Conservation (phyloP, 1,140 invertebrate genomes). For the Lepidostoma basale region DNA sequence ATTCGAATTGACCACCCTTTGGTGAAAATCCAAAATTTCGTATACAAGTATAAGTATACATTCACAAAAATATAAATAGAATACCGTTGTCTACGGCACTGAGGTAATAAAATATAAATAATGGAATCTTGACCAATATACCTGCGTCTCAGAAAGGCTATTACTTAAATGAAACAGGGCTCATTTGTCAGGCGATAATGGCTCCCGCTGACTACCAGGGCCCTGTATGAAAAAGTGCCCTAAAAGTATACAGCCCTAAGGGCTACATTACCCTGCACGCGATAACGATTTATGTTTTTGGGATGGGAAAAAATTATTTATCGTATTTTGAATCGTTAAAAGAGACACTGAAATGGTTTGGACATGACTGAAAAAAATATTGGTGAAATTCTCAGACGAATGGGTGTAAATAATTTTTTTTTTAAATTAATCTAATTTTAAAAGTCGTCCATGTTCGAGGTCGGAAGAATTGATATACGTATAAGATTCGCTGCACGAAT, state of each 20-base stretch:
- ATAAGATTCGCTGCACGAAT: too few species aligned
- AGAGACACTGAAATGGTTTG: too few species aligned
- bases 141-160: constrained; percentile 35
- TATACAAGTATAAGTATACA: too few species aligned
- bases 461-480: too few species aligned
- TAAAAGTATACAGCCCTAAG: constrained; percentile 38
- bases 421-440: too few species aligned
- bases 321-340: neutral
- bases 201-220: constrained; percentile 43
- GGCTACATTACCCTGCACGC: constrained; percentile 40
- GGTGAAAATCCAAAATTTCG: too few species aligned
- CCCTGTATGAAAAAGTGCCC: constrained; percentile 33
- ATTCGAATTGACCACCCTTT: too few species aligned
- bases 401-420: too few species aligned
- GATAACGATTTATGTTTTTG: constrained; percentile 14
- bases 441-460: too few species aligned
- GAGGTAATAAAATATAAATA: constrained; percentile 32
- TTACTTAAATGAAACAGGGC: constrained; percentile 45
- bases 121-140: constrained; percentile 35
- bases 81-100: neutral
- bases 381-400: too few species aligned
- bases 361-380: too few species aligned
- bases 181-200: constrained; percentile 46
- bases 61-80: neutral
- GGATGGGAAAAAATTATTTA: neutral